Evolutionary conservation across 2,888 invertebrate genomes (phyloP).

Genomic region (Mesorhabditis belari): DNA sequence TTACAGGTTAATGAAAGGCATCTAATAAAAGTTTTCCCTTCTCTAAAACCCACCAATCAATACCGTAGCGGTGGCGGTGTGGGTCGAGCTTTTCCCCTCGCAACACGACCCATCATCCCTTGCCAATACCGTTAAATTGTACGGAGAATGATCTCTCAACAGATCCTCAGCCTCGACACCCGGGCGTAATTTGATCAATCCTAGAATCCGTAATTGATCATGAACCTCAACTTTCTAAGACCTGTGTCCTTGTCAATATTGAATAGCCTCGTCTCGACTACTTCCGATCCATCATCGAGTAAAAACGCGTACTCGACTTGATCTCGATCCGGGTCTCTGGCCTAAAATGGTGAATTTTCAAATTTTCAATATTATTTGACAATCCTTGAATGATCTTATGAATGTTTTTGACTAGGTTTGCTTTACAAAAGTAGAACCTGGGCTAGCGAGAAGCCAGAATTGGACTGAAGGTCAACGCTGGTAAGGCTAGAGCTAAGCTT

Average conservation of each 20-base stretch:
- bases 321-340: conserved; percentile 45
- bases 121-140: conserved; percentile 80
- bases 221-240: background rate
- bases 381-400: too few relatives aligned
- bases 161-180: conserved; percentile 47
- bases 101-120: conserved; percentile 96
- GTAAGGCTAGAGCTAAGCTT: too few relatives aligned
- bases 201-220: conserved; percentile 12
- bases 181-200: conserved; percentile 52
- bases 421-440: too few relatives aligned
- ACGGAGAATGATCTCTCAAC: conserved; percentile 37
- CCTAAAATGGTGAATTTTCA: conserved; percentile 11
- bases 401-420: too few relatives aligned
- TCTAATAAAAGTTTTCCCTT: background rate
- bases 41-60: conserved; percentile 18
- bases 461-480: too few relatives aligned
- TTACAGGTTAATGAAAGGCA: background rate
- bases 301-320: conserved; percentile 41
- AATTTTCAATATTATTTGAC: too few relatives aligned
- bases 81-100: conserved; percentile 24
- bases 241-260: conserved; percentile 50
- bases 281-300: conserved; percentile 19
- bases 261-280: conserved; percentile 33
- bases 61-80: conserved; percentile 37
- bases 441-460: too few relatives aligned